A percentile compares a stretch with the other conserved stretches of the same genome.
Evolutionary conservation across 2,888 invertebrate species (phyloP).

Genomic region (Brachyopa scutellaris): DNA sequence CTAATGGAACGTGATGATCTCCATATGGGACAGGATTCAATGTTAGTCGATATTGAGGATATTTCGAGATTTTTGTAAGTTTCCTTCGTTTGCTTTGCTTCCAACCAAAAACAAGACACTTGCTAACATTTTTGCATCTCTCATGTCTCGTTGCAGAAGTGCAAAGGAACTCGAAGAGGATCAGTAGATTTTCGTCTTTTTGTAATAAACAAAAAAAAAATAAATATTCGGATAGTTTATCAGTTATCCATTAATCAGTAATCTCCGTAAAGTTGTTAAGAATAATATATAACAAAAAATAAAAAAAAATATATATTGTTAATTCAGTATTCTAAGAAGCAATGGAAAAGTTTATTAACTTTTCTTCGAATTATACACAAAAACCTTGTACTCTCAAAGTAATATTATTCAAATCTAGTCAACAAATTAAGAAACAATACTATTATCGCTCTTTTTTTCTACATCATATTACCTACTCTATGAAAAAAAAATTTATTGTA

Average conservation of each 20-base stretch:
- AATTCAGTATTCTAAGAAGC: slow-evolving; percentile 39
- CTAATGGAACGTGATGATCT: slow-evolving; percentile 96
- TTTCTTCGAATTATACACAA: slow-evolving; percentile 53
- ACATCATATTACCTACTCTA: slow-evolving; percentile 63
- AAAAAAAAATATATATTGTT: slow-evolving; percentile 47
- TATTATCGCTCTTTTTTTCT: slow-evolving; percentile 63
- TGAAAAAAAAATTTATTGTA: slow-evolving; percentile 57
- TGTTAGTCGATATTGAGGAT: slow-evolving; percentile 98
- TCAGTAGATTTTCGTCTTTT: slow-evolving; percentile 17
- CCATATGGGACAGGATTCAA: slow-evolving; percentile 98
- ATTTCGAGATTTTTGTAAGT: slow-evolving; percentile 94
- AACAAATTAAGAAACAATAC: slow-evolving; percentile 59
- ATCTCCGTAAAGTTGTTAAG: slow-evolving; percentile 61
- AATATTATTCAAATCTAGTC: slow-evolving; percentile 69
- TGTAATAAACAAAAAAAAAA: neutral
- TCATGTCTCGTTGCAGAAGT: slow-evolving; percentile 28
- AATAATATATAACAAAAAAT: slow-evolving; percentile 14
- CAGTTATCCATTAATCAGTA: slow-evolving; percentile 62
- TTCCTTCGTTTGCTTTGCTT: neutral
- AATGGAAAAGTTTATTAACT: slow-evolving; percentile 31
- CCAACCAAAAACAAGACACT: too few species aligned
- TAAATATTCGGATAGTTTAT: slow-evolving; percentile 50
- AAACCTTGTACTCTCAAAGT: slow-evolving; percentile 49
- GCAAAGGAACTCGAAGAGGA: slow-evolving; percentile 67
- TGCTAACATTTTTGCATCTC: neutral